Percentiles rank a stretch among this genome's conserved stretches.
phyloP scores from a whole-genome alignment of 2,113 vertebrate genomes.

The Silurus meridionalis region DNA sequence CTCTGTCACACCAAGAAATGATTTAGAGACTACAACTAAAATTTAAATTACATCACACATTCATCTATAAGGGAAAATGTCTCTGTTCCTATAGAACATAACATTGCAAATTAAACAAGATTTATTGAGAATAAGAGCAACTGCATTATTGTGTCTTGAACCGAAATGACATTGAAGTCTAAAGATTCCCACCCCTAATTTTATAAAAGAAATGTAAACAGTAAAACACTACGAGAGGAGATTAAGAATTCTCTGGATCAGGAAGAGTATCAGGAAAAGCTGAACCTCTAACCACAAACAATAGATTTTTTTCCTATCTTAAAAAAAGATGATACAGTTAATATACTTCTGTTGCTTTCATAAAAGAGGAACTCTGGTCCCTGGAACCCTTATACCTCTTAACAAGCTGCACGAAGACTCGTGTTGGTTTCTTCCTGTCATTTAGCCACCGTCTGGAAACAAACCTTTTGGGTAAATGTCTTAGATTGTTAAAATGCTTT shows the following conservation, averaged over 20 bases:
- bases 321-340: neutral
- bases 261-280: neutral
- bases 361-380: neutral
- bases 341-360: neutral
- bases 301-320: neutral
- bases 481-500: neutral
- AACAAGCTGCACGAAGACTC: neutral
- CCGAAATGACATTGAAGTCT: neutral
- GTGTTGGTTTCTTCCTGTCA: neutral
- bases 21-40: neutral
- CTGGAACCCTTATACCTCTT: neutral
- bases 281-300: neutral
- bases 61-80: neutral
- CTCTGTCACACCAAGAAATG: neutral
- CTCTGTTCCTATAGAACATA: neutral
- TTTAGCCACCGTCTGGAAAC: neutral
- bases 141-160: neutral
- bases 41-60: neutral
- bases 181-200: neutral
- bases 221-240: neutral
- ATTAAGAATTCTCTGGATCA: neutral
- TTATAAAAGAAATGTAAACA: neutral
- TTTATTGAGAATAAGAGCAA: neutral
- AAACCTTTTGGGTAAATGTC: neutral
- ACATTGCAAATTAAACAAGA: neutral